These are phyloP conservation scores for Rhyzopertha dominica DNA, from an alignment of 1,140 invertebrate genomes.

Conservation along the genomic window DNA sequence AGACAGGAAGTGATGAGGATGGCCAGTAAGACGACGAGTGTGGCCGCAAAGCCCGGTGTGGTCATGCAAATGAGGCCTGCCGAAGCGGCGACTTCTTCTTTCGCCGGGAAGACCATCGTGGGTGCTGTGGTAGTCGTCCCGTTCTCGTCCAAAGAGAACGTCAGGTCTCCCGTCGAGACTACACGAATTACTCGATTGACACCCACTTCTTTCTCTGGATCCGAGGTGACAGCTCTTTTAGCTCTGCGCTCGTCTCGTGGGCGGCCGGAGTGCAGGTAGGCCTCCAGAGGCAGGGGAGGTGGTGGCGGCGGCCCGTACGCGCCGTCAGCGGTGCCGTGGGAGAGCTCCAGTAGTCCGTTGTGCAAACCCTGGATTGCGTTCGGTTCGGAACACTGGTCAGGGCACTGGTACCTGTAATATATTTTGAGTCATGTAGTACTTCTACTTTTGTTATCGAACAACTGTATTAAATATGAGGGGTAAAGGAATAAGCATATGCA, in stretches of 20 bases:
- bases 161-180: conserved; percentile 78
- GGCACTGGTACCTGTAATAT: conserved; percentile 86
- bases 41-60: conserved; percentile 80
- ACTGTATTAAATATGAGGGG: no score
- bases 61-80: conserved; percentile 83
- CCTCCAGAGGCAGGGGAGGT: conserved; percentile 54
- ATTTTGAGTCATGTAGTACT: no score
- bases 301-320: conserved; percentile 66
- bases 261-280: conserved; percentile 57
- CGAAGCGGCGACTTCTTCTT: conserved; percentile 46
- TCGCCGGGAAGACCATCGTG: conserved; percentile 64
- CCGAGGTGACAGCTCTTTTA: conserved; percentile 56
- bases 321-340: conserved; percentile 54
- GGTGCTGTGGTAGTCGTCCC: conserved; percentile 49
- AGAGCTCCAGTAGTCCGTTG: conserved; percentile 48
- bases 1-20: conserved; percentile 78
- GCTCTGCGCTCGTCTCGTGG: conserved; percentile 70
- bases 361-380: conserved; percentile 40
- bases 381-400: conserved; percentile 76
- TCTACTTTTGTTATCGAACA: no score
- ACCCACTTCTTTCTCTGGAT: conserved; percentile 71
- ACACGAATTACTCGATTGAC: conserved; percentile 78
- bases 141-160: conserved; percentile 69
- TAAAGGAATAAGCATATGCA: no score
- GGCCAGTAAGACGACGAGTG: conserved; percentile 71